These are phyloP conservation scores for Drosophila helvetica DNA, from an alignment of 2,888 invertebrate genomes.

Conservation along the genomic window DNA sequence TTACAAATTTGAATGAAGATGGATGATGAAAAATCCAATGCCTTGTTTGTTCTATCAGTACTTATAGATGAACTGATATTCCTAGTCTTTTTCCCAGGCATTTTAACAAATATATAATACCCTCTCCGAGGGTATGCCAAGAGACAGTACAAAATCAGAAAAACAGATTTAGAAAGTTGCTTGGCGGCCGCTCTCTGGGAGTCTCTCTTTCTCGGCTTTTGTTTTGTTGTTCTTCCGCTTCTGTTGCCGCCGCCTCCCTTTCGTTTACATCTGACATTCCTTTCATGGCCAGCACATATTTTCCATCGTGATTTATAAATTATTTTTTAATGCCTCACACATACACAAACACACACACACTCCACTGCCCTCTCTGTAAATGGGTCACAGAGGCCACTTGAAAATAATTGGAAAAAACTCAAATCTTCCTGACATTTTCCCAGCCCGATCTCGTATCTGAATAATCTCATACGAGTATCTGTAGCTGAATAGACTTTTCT, in stretches of 20 bases:
- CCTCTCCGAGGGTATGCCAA: background rate
- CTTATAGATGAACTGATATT: too few species aligned
- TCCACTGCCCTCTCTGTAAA: conserved; percentile 33
- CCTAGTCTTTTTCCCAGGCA: background rate
- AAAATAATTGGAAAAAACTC: conserved; percentile 40
- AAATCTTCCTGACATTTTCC: conserved; percentile 27
- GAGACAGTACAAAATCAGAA: background rate
- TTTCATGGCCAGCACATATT: conserved; percentile 46
- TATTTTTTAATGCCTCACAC: conserved; percentile 51
- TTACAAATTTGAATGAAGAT: too few species aligned
- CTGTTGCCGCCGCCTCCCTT: conserved; percentile 39
- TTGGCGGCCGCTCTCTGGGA: conserved; percentile 52
- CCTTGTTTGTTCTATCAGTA: too few species aligned
- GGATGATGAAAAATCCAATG: too few species aligned
- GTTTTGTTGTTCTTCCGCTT: conserved; percentile 50
- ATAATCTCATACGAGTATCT: too few species aligned
- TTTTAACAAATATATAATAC: conserved; percentile 2
- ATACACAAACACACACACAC: conserved; percentile 19
- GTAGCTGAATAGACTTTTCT: conserved; percentile 27
- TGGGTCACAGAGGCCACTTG: conserved; percentile 48
- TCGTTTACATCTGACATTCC: conserved; percentile 56
- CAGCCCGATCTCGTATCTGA: conserved; percentile 4
- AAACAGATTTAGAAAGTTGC: conserved; percentile 77
- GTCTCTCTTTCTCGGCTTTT: conserved; percentile 63
- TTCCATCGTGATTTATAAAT: conserved; percentile 48